A percentile compares a stretch with the other conserved stretches of the same genome.
phyloP scores from a whole-genome alignment of 92 coral and sea anemone species.

The Pocillopora grandis region DNA sequence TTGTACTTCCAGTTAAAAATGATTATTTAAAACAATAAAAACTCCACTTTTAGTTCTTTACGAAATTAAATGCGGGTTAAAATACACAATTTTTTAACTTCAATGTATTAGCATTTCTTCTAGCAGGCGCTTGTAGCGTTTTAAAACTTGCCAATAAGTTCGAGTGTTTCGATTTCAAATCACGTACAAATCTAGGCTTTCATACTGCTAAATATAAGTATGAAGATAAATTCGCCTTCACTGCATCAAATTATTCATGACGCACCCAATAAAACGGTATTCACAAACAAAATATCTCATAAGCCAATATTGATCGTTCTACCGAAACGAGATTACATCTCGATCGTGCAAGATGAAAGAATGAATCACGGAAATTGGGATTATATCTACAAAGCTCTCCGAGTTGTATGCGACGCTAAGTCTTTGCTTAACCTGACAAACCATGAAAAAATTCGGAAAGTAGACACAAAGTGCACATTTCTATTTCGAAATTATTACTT shows the following conservation, averaged over 20 bases:
- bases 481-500: background rate
- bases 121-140: background rate
- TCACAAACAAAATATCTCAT: background rate
- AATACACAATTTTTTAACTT: no score
- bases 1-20: no score
- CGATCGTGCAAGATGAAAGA: background rate
- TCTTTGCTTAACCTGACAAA: background rate
- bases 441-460: background rate
- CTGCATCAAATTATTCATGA: conserved; percentile 8
- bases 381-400: background rate
- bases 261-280: background rate
- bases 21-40: no score
- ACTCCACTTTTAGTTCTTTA: no score
- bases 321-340: no score
- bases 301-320: background rate
- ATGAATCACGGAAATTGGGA: background rate
- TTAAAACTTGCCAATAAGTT: no score
- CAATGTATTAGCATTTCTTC: background rate
- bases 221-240: background rate
- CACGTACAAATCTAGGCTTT: background rate
- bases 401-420: background rate
- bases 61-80: no score
- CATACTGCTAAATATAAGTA: background rate
- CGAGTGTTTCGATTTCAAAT: background rate
- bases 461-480: background rate